A percentile compares a stretch with the other conserved stretches of the same genome.
Evolutionary conservation across 2,113 vertebrate species (phyloP).

Genomic region (Calidris pugnax): DNA sequence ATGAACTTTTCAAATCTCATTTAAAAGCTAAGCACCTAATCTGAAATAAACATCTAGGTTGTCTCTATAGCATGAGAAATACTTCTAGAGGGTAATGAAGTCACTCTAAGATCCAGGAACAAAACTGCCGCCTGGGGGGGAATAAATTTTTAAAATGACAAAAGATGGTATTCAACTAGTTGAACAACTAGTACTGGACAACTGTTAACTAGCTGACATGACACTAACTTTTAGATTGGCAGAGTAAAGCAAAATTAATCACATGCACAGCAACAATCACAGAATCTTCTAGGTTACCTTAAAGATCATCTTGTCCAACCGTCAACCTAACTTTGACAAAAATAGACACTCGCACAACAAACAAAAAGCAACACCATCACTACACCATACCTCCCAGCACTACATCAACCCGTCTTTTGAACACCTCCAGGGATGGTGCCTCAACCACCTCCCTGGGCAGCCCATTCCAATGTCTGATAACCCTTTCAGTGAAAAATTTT

Average conservation of each 20-base stretch:
- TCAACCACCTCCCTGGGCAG: no score
- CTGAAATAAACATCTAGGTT: neutral
- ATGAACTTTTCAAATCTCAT: neutral
- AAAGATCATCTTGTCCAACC: no score
- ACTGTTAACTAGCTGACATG: neutral
- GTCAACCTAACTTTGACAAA: no score
- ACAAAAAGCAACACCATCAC: no score
- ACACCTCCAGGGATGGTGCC: no score
- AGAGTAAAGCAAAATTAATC: neutral
- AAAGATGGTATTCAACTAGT: neutral
- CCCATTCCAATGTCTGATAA: no score
- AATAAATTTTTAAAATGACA: neutral
- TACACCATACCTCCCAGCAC: no score
- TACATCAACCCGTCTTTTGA: no score
- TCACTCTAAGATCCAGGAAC: neutral
- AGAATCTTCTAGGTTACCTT: no score
- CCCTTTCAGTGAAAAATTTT: no score
- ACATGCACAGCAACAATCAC: neutral
- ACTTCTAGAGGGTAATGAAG: neutral
- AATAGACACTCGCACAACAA: no score
- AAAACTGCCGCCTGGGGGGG: neutral
- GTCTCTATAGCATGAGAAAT: neutral
- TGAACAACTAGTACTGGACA: neutral
- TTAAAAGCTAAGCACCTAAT: neutral
- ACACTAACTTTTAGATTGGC: neutral